A percentile compares a stretch with the other conserved stretches of the same genome.
Conservation (phyloP, 1,140 invertebrate genomes). For the Hypsibius dujardini region DNA sequence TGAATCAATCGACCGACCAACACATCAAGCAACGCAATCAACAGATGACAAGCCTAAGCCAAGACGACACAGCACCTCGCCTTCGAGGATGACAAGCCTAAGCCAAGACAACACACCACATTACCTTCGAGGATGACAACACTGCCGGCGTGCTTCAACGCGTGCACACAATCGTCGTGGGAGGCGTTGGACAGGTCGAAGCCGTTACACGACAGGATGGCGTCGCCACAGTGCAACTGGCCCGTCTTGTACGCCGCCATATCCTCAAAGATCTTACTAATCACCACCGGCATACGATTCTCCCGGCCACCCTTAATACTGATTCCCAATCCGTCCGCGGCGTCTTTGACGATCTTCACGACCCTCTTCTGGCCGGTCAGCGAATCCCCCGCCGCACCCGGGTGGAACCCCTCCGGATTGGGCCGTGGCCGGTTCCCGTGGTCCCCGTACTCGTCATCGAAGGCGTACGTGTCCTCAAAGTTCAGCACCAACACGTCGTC, state of each 20-base stretch:
- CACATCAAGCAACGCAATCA: too few relatives aligned
- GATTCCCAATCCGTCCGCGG: constrained; percentile 90
- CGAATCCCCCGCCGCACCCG: constrained; percentile 49
- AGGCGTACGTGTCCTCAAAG: constrained; percentile 61
- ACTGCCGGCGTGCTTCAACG: constrained; percentile 86
- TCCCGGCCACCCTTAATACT: constrained; percentile 94
- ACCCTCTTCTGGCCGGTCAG: constrained; percentile 77
- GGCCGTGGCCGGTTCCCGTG: constrained; percentile 25
- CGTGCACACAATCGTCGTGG: constrained; percentile 93
- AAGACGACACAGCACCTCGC: too few relatives aligned
- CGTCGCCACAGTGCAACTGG: constrained; percentile 92
- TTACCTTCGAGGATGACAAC: constrained; percentile 91
- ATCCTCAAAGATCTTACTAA: constrained; percentile 84
- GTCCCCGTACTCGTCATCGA: constrained; percentile 31
- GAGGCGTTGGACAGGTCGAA: constrained; percentile 88
- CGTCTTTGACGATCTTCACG: constrained; percentile 82
- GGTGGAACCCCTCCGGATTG: constrained; percentile 21
- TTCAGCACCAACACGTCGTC: constrained; percentile 80
- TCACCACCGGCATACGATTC: constrained; percentile 98
- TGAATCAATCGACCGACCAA: too few relatives aligned
- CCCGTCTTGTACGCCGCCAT: constrained; percentile 95
- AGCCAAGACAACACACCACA: constrained; percentile 23
- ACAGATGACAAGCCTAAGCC: too few relatives aligned
- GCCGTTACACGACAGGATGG: constrained; percentile 89
- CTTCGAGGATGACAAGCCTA: too few relatives aligned